Evolutionary conservation across 2,888 invertebrate species (phyloP).

Genomic region (Brachyopa scutellaris): DNA sequence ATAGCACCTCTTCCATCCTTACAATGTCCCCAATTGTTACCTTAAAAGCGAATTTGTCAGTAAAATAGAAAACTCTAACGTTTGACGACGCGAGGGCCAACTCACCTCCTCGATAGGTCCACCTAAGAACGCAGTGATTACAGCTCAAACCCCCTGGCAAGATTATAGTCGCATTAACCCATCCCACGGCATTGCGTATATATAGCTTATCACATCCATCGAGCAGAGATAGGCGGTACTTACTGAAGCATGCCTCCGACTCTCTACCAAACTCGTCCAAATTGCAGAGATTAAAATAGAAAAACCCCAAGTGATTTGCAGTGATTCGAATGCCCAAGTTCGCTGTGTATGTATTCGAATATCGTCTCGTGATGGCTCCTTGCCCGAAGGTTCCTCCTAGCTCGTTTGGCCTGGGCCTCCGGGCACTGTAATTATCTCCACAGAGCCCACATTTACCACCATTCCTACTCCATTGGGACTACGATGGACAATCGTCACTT

Average conservation of each 20-base stretch:
- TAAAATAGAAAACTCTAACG: no score
- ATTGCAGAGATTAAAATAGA: constrained; percentile 82
- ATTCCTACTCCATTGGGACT: constrained; percentile 80
- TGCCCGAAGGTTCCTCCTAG: constrained; percentile 82
- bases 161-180: constrained; percentile 76
- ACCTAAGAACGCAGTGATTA: constrained; percentile 83
- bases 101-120: constrained; percentile 83
- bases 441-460: constrained; percentile 82
- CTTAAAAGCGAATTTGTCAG: constrained; percentile 73
- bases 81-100: no score
- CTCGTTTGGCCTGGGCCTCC: constrained; percentile 82
- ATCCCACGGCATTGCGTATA: constrained; percentile 74
- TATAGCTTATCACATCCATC: constrained; percentile 76
- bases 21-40: constrained; percentile 83
- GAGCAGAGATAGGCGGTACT: constrained; percentile 78
- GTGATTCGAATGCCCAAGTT: constrained; percentile 78
- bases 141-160: constrained; percentile 83
- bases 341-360: constrained; percentile 76
- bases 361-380: constrained; percentile 81
- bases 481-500: neutral
- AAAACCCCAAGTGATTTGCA: constrained; percentile 81
- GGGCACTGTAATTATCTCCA: constrained; percentile 81
- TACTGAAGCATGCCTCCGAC: constrained; percentile 83
- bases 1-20: constrained; percentile 78
- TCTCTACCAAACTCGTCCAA: constrained; percentile 80